A percentile compares a stretch with the other conserved stretches of the same genome.
These are phyloP conservation scores for Dinomys branickii DNA, from an alignment of 2,113 vertebrate genomes.

Conservation along the genomic window DNA sequence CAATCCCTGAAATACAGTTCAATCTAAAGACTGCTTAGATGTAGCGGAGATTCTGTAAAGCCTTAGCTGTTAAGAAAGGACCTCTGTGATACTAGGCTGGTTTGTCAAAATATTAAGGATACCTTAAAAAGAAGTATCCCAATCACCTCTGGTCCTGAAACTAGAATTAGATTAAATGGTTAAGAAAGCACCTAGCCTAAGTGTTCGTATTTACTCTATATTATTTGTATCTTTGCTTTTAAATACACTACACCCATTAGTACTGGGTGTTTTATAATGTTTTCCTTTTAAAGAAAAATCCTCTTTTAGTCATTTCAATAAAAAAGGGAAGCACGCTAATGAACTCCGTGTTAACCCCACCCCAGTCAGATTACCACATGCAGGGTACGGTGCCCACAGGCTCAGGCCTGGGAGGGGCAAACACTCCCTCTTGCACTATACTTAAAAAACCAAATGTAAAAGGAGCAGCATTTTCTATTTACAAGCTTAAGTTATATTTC, in stretches of 20 bases:
- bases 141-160: background rate
- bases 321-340: background rate
- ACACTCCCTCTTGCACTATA: background rate
- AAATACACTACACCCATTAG: background rate
- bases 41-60: background rate
- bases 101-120: background rate
- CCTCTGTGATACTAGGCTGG: background rate
- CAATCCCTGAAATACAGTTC: background rate
- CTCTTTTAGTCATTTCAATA: background rate
- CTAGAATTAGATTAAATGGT: background rate
- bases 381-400: background rate
- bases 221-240: background rate
- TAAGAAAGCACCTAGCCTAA: background rate
- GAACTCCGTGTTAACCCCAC: background rate
- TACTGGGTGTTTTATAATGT: background rate
- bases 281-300: background rate
- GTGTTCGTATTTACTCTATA: background rate
- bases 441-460: background rate
- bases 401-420: background rate
- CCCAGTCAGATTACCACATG: background rate
- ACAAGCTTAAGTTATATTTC: background rate
- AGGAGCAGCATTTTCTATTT: background rate
- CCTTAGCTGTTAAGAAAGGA: background rate
- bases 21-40: background rate
- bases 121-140: background rate